Conservation (phyloP, 2,888 invertebrate genomes). For the Ophion obscuratus region DNA sequence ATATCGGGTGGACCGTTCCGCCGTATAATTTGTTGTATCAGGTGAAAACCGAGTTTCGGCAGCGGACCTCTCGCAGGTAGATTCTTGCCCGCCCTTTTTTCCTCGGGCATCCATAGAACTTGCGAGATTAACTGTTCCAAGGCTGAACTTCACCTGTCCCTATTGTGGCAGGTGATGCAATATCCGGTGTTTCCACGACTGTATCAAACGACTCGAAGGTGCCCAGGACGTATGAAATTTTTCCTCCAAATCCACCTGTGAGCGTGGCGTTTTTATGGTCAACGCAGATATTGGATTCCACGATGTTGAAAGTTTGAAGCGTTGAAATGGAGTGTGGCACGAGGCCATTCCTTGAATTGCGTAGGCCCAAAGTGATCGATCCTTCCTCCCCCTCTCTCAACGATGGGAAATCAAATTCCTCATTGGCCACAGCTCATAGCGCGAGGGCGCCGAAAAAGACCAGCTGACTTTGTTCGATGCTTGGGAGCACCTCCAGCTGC, state of each 20-base stretch:
- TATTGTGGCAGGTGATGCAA: slow-evolving; percentile 37
- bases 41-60: not conserved
- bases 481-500: not conserved
- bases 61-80: slow-evolving; percentile 9
- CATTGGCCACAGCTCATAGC: not conserved
- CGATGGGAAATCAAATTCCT: not conserved
- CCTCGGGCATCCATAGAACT: slow-evolving; percentile 8
- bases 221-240: not conserved
- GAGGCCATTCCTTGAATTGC: not conserved
- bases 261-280: not conserved
- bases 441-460: not conserved
- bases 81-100: slow-evolving; percentile 4
- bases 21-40: not conserved
- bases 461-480: not conserved
- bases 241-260: not conserved
- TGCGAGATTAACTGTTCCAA: slow-evolving; percentile 27
- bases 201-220: not conserved
- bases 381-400: not conserved
- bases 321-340: not conserved
- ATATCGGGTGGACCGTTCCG: not conserved
- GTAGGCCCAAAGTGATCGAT: not conserved
- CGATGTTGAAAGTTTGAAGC: not conserved
- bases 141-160: slow-evolving; percentile 34
- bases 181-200: slow-evolving; percentile 21
- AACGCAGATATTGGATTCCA: not conserved